Conservation (phyloP, 64 coral and sea anemone species). For the Platygyra sinensis region DNA sequence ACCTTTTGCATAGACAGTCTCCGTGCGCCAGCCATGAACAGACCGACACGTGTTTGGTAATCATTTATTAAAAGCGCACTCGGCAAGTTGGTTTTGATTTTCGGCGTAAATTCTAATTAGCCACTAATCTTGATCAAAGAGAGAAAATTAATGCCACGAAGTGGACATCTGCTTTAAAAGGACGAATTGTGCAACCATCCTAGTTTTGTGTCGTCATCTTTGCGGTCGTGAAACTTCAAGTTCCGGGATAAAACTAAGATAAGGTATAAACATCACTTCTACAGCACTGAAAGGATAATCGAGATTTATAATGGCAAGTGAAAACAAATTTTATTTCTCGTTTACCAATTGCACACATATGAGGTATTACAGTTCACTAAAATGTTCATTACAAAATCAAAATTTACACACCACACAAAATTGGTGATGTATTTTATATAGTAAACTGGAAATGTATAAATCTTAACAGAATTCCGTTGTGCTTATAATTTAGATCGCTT, state of each 20-base stretch:
- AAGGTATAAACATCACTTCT: neutral
- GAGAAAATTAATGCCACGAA: constrained; percentile 15
- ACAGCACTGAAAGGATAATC: neutral
- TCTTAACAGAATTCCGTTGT: constrained; percentile 2
- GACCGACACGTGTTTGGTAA: neutral
- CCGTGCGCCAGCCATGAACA: neutral
- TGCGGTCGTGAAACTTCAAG: neutral
- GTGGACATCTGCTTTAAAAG: constrained; percentile 15
- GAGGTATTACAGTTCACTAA: neutral
- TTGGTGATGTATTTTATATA: neutral
- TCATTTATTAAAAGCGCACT: constrained; percentile 11
- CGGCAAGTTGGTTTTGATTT: constrained; percentile 14
- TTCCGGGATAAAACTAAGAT: neutral
- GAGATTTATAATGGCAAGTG: neutral
- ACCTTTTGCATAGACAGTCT: neutral
- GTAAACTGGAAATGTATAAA: neutral
- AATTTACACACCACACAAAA: neutral
- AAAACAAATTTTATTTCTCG: neutral
- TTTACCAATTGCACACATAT: neutral
- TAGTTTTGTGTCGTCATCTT: neutral
- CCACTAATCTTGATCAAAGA: constrained; percentile 2
- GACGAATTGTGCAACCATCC: neutral
- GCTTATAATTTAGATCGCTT: neutral
- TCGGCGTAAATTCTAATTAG: constrained; percentile 36
- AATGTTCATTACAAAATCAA: neutral